Conservation (phyloP, 2,113 vertebrate genomes). For the Philantomba maxwellii region DNA sequence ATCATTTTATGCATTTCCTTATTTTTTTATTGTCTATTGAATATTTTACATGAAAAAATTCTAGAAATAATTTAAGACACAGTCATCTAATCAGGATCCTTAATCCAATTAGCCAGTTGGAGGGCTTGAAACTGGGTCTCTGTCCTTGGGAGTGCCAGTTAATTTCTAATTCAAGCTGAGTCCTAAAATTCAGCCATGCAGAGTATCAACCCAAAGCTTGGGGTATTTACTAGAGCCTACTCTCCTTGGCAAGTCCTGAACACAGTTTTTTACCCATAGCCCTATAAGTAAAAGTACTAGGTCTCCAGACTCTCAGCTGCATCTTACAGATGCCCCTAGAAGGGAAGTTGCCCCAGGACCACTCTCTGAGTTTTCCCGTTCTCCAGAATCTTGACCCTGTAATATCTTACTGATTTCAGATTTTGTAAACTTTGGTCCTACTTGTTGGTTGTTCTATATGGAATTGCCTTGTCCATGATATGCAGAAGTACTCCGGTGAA, state of each 20-base stretch:
- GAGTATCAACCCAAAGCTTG: not conserved
- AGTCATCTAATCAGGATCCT: not conserved
- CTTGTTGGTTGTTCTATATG: not conserved
- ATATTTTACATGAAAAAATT: not conserved
- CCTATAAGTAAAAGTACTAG: not conserved
- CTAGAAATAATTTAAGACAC: conserved; percentile 13
- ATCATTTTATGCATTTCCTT: not conserved
- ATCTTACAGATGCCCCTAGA: not conserved
- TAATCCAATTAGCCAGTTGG: not conserved
- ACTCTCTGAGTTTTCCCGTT: not conserved
- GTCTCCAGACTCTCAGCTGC: not conserved
- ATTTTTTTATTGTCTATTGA: not conserved
- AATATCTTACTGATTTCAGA: not conserved
- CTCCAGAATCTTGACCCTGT: not conserved
- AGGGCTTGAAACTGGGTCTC: not conserved
- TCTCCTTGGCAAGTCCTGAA: not conserved
- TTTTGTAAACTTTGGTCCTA: not conserved
- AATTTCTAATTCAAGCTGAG: not conserved
- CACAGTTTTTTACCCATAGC: not conserved
- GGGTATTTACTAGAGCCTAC: not conserved
- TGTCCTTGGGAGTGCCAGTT: not conserved
- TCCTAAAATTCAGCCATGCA: not conserved
- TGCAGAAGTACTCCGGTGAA: not conserved
- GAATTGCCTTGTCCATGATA: not conserved
- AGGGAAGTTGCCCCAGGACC: not conserved